Conservation (phyloP, 2,113 vertebrate species). For the Suncus etruscus region DNA sequence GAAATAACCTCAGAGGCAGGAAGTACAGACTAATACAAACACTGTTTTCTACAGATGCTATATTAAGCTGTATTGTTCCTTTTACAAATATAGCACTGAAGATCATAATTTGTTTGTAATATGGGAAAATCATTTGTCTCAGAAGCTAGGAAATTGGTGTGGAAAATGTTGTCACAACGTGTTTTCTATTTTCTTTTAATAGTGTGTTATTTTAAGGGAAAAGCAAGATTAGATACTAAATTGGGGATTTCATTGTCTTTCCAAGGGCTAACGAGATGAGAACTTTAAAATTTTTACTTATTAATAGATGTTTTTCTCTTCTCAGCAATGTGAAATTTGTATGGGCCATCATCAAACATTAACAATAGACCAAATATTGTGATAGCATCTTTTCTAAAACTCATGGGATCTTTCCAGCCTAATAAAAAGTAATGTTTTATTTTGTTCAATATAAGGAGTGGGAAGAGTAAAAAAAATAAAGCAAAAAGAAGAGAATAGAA, state of each 20-base stretch:
- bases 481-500: too few species aligned
- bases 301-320: constrained; percentile 59
- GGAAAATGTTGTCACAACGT: constrained; percentile 38
- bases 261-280: constrained; percentile 52
- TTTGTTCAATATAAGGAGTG: too few species aligned
- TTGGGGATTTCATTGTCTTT: constrained; percentile 12
- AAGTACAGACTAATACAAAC: constrained; percentile 22
- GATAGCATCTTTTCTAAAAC: constrained; percentile 43
- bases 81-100: constrained; percentile 11
- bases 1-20: constrained; percentile 60
- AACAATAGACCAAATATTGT: constrained; percentile 54
- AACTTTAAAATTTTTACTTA: constrained; percentile 40
- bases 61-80: constrained; percentile 48
- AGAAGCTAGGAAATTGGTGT: neutral
- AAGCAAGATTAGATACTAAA: constrained; percentile 36
- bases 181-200: constrained; percentile 26
- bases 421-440: constrained; percentile 38
- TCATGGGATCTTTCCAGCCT: constrained; percentile 7
- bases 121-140: constrained; percentile 20
- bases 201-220: constrained; percentile 1
- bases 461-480: too few species aligned
- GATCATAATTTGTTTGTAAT: constrained; percentile 9
- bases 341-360: constrained; percentile 48
- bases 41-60: constrained; percentile 36
- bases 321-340: neutral